A percentile compares a stretch with the other conserved stretches of the same genome.
Evolutionary conservation across 2,113 vertebrate species (phyloP).

Genomic region (Emydura subglobosa): DNA sequence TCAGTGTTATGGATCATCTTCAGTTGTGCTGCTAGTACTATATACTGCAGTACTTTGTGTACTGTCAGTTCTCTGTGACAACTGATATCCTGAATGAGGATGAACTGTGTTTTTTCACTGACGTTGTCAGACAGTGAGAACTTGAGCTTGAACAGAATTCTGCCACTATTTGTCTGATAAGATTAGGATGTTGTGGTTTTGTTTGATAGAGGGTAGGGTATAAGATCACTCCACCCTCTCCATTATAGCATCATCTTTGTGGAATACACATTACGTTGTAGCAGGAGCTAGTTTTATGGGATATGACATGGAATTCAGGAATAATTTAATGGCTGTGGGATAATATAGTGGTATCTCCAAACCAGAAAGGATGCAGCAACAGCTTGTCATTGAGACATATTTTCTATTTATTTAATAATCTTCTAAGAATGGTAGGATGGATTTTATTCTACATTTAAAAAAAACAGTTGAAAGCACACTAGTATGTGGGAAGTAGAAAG

Average conservation of each 20-base stretch:
- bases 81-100: constrained; percentile 9
- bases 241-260: not conserved
- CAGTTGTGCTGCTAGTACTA: constrained; percentile 5
- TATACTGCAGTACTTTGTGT: not conserved
- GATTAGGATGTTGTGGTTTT: constrained; percentile 6
- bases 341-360: not conserved
- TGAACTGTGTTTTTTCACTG: constrained; percentile 37
- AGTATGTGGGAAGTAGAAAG: not conserved
- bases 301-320: not conserved
- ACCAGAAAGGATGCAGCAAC: not conserved
- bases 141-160: constrained; percentile 30
- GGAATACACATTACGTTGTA: fast-evolving
- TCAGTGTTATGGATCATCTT: not conserved
- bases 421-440: not conserved
- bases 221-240: not conserved
- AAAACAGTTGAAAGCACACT: fast-evolving
- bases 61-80: constrained; percentile 38
- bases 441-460: not conserved
- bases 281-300: not conserved
- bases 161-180: constrained; percentile 28
- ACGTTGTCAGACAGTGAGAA: constrained; percentile 41
- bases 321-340: not conserved
- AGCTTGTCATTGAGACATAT: not conserved
- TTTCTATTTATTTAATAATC: not conserved
- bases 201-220: not conserved